Conservation (phyloP, 2,113 vertebrate genomes). For the Merops nubicus region DNA sequence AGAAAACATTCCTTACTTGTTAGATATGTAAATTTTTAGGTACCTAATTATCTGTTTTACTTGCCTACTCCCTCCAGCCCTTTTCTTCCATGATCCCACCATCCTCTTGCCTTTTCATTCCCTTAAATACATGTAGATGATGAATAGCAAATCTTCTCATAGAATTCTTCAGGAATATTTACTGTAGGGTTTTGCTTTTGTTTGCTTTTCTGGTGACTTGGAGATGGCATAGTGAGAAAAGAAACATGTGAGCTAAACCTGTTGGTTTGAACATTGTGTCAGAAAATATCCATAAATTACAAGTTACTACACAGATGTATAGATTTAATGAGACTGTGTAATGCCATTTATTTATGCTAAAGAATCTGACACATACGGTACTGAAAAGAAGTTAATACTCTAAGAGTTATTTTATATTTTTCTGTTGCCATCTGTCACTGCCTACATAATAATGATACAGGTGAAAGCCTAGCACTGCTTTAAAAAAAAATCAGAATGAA, state of each 20-base stretch:
- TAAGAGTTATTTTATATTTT: constrained; percentile 69
- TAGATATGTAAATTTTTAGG: constrained; percentile 1
- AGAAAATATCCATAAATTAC: constrained; percentile 74
- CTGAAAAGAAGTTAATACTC: constrained; percentile 72
- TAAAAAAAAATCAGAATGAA: constrained; percentile 32
- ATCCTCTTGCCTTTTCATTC: background rate
- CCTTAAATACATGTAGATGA: constrained; percentile 14
- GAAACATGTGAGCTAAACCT: constrained; percentile 75
- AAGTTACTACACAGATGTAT: constrained; percentile 76
- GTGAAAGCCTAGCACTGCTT: constrained; percentile 53
- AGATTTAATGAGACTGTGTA: constrained; percentile 75
- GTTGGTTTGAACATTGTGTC: constrained; percentile 72
- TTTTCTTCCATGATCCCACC: background rate
- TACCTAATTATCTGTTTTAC: background rate
- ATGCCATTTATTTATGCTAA: constrained; percentile 76
- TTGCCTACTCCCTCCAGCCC: background rate
- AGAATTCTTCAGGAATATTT: constrained; percentile 63
- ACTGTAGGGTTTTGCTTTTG: constrained; percentile 66
- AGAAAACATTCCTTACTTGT: background rate
- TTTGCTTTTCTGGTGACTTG: constrained; percentile 73
- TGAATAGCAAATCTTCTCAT: constrained; percentile 53
- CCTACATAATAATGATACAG: constrained; percentile 71
- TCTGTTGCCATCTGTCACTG: constrained; percentile 71
- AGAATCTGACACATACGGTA: constrained; percentile 68
- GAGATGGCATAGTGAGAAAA: constrained; percentile 71